phyloP scores from a whole-genome alignment of 2,888 invertebrate genomes.

The Stenurella melanura region DNA sequence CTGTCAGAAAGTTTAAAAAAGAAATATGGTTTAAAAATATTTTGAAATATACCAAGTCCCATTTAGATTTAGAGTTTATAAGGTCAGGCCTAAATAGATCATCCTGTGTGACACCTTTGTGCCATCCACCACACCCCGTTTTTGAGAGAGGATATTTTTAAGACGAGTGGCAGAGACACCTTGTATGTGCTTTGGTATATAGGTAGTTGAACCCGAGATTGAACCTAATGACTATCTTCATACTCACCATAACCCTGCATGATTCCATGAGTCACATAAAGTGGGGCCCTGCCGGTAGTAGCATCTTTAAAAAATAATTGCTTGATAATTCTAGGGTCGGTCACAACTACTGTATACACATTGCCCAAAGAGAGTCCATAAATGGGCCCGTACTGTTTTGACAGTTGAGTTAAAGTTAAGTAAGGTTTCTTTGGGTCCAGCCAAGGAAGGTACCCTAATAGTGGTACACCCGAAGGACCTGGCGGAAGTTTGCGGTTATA shows the following conservation, averaged over 20 bases:
- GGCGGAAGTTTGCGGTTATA: slow-evolving; percentile 78
- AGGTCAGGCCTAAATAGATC: too few species aligned
- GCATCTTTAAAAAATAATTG: slow-evolving; percentile 83
- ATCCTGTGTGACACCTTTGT: too few species aligned
- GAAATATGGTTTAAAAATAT: too few species aligned
- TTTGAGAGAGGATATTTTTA: too few species aligned
- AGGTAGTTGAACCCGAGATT: too few species aligned
- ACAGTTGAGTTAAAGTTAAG: slow-evolving; percentile 80
- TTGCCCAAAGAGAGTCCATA: slow-evolving; percentile 85
- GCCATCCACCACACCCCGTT: too few species aligned
- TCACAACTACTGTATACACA: slow-evolving; percentile 84
- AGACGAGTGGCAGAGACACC: too few species aligned
- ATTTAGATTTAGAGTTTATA: too few species aligned
- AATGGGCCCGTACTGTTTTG: slow-evolving; percentile 83
- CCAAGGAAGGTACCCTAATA: slow-evolving; percentile 87
- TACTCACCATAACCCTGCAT: slow-evolving; percentile 90
- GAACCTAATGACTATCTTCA: too few species aligned
- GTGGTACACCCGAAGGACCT: slow-evolving; percentile 86
- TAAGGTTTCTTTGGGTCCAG: slow-evolving; percentile 83
- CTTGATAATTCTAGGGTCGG: slow-evolving; percentile 83
- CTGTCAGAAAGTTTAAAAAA: too few species aligned
- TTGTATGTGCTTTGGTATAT: too few species aligned
- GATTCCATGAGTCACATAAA: slow-evolving; percentile 89
- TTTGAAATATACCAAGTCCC: too few species aligned
- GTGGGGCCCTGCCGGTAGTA: slow-evolving; percentile 86